Percentiles rank a stretch among this genome's conserved stretches.
These are phyloP conservation scores for Spilarctia lutea DNA, from an alignment of 2,888 invertebrate species.

Conservation along the genomic window DNA sequence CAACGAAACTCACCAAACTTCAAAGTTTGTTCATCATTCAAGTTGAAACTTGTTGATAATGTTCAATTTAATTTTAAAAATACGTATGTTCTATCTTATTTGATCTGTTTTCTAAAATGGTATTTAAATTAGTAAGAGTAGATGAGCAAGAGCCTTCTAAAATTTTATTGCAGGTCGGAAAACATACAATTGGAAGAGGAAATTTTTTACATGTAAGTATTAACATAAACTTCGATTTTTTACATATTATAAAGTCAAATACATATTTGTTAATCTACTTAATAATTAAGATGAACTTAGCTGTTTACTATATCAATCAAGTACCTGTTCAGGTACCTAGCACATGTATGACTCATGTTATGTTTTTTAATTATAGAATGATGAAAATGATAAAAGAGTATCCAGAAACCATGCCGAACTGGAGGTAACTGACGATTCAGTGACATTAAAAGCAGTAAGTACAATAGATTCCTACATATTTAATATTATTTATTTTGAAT, in stretches of 20 bases:
- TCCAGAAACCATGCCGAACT: conserved; percentile 84
- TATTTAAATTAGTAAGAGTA: conserved; percentile 71
- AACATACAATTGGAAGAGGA: conserved; percentile 74
- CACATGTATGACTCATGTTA: conserved; percentile 7
- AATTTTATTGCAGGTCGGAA: conserved; percentile 65
- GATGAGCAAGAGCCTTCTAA: conserved; percentile 66
- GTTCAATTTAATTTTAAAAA: too few species aligned
- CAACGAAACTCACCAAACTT: too few species aligned
- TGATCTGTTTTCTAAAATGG: conserved; percentile 56
- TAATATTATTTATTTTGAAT: neutral
- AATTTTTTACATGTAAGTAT: conserved; percentile 72
- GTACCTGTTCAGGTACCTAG: too few species aligned
- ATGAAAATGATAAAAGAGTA: conserved; percentile 77
- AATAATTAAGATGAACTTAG: neutral
- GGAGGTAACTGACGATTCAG: conserved; percentile 66
- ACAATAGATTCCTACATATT: neutral
- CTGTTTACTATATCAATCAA: too few species aligned
- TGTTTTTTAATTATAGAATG: conserved; percentile 69
- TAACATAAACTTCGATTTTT: neutral
- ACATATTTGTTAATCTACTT: neutral
- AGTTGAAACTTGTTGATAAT: neutral
- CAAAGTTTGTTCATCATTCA: neutral
- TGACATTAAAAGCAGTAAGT: conserved; percentile 76
- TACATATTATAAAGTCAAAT: neutral
- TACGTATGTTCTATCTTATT: neutral